Conservation (phyloP, 2,797 vertebrate species). For the Anolis apletophallus region DNA sequence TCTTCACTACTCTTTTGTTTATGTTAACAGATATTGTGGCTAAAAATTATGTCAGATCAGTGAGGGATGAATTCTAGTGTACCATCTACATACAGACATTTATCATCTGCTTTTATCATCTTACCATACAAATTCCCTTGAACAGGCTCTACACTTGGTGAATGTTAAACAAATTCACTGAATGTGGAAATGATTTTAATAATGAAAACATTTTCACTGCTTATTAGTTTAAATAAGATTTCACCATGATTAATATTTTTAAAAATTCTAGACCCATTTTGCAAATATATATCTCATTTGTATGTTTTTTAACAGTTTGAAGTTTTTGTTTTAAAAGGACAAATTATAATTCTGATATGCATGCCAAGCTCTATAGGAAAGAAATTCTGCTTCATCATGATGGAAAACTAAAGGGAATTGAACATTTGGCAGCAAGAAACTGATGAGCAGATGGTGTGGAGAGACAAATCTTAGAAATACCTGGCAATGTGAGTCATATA, state of each 20-base stretch:
- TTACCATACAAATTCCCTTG: slow-evolving; percentile 33
- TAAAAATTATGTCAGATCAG: background rate
- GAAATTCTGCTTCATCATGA: background rate
- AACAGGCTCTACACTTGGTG: slow-evolving; percentile 25
- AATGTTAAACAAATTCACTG: slow-evolving; percentile 51
- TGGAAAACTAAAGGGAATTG: background rate
- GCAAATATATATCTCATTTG: slow-evolving; percentile 40
- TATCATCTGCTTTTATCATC: slow-evolving; percentile 33
- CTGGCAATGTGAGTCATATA: background rate
- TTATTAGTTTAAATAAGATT: slow-evolving; percentile 51
- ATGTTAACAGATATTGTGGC: background rate
- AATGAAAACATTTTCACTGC: slow-evolving; percentile 27
- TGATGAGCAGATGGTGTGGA: background rate
- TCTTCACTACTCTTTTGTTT: background rate
- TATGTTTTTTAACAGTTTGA: background rate
- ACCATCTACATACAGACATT: background rate
- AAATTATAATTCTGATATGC: background rate
- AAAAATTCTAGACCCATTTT: slow-evolving; percentile 40
- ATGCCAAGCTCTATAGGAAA: background rate
- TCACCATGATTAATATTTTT: slow-evolving; percentile 47
- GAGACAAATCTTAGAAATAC: background rate
- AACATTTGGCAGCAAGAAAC: background rate
- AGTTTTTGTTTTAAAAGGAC: background rate
- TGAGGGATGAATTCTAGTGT: slow-evolving; percentile 21
- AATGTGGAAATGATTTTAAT: slow-evolving; percentile 46